Percentiles rank a stretch among this genome's conserved stretches.
phyloP scores from a whole-genome alignment of 2,888 invertebrate species.

The Lasius platythorax region DNA sequence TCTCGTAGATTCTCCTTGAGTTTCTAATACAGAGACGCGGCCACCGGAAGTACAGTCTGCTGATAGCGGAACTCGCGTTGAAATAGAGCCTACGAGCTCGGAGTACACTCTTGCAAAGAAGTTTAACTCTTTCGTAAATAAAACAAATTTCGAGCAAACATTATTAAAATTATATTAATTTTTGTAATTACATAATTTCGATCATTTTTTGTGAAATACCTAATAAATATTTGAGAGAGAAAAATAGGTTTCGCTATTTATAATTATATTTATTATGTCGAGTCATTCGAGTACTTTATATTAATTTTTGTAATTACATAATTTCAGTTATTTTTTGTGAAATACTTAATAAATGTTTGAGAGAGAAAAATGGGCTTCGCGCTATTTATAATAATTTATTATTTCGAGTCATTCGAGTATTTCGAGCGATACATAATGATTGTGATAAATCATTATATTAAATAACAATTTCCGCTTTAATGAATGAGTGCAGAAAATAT shows the following conservation, averaged over 20 bases:
- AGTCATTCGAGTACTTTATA: not conserved
- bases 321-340: not conserved
- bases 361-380: not conserved
- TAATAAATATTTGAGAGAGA: not conserved
- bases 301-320: not conserved
- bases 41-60: conserved; percentile 78
- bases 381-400: not conserved
- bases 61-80: conserved; percentile 78
- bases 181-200: not conserved
- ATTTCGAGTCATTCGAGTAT: not conserved
- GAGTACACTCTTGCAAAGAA: conserved; percentile 71
- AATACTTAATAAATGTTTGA: not conserved
- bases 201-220: not conserved
- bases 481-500: not conserved
- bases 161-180: not conserved
- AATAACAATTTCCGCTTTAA: not conserved
- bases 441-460: not conserved
- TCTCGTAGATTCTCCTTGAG: conserved; percentile 42
- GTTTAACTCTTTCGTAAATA: conserved; percentile 50
- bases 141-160: not conserved
- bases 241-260: not conserved
- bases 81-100: conserved; percentile 64
- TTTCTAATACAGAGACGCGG: conserved; percentile 62
- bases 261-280: not conserved
- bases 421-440: not conserved